A percentile compares a stretch with the other conserved stretches of the same genome.
phyloP scores from a whole-genome alignment of 2,888 invertebrate species.

The Melanotus villosus region DNA sequence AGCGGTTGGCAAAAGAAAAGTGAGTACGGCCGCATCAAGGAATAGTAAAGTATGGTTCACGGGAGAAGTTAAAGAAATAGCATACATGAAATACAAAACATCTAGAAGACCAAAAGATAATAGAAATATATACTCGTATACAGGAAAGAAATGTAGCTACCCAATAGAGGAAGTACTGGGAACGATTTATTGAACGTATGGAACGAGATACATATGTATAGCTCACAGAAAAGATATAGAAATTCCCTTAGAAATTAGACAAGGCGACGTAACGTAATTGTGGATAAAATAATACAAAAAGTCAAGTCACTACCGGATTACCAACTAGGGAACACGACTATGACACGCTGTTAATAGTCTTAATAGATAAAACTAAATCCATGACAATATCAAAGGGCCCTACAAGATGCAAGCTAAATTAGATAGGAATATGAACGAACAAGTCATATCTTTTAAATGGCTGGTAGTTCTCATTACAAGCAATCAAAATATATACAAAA shows the following conservation, averaged over 20 bases:
- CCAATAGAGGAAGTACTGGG: too few species aligned
- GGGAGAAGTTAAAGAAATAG: too few species aligned
- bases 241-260: background rate
- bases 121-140: too few species aligned
- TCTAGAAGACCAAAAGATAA: too few species aligned
- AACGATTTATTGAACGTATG: background rate
- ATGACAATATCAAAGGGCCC: background rate
- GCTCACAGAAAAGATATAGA: background rate
- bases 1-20: too few species aligned
- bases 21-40: too few species aligned
- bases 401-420: background rate
- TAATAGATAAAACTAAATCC: background rate
- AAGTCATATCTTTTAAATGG: background rate
- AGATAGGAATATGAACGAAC: constrained; percentile 6
- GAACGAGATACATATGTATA: background rate
- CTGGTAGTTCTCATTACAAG: background rate
- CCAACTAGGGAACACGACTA: too few species aligned
- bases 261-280: background rate
- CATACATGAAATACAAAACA: too few species aligned
- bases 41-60: too few species aligned
- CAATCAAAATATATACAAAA: background rate
- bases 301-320: background rate
- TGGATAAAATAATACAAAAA: constrained; percentile 3
- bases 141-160: too few species aligned
- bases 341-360: too few species aligned